Conservation (phyloP, 2,797 vertebrate species). For the Pantherophis alleghaniensis region DNA sequence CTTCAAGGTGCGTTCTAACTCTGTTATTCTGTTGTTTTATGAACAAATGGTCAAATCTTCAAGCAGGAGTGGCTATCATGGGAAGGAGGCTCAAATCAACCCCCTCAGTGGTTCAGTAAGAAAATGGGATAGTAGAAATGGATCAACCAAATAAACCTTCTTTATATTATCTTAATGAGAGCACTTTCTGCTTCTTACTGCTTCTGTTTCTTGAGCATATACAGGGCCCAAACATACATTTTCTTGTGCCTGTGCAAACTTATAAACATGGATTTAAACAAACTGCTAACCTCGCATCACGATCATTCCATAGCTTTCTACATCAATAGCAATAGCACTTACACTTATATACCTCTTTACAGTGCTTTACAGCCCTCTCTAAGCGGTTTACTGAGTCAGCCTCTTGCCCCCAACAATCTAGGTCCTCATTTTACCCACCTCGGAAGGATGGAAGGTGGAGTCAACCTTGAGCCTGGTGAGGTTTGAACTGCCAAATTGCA, state of each 20-base stretch:
- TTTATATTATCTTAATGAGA: neutral
- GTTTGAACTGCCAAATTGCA: too few relatives aligned
- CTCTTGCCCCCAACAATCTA: too few relatives aligned
- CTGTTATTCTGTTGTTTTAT: neutral
- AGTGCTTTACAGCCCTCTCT: too few relatives aligned
- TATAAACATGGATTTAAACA: neutral
- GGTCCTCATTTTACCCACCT: too few relatives aligned
- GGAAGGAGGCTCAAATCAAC: neutral
- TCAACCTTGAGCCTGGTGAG: too few relatives aligned
- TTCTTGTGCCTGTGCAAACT: neutral
- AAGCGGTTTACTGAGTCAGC: too few relatives aligned
- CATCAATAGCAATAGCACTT: neutral
- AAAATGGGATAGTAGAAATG: neutral
- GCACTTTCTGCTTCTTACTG: neutral
- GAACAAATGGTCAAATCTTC: neutral
- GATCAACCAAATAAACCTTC: neutral
- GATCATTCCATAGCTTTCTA: neutral
- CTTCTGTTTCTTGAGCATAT: too few relatives aligned
- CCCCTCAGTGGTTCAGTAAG: neutral
- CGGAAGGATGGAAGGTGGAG: too few relatives aligned
- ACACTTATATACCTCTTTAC: too few relatives aligned
- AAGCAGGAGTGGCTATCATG: neutral
- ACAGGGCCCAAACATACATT: neutral
- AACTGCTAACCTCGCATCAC: neutral
- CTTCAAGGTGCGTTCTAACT: too few relatives aligned